Conservation (phyloP, 2,113 vertebrate species). For the Galemys pyrenaicus region DNA sequence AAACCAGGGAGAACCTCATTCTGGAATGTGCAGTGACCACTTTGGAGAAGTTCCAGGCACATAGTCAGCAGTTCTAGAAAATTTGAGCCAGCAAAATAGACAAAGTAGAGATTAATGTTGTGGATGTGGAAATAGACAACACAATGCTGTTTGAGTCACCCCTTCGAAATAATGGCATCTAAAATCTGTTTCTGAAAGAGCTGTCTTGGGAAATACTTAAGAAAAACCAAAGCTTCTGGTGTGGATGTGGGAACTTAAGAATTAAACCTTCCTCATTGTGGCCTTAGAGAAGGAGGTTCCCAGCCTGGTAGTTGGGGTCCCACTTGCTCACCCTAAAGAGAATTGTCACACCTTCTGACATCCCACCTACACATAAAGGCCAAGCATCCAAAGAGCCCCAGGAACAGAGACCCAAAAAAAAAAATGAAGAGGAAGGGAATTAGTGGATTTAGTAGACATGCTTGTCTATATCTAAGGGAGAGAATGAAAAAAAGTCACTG, state of each 20-base stretch:
- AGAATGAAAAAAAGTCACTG: too few species aligned
- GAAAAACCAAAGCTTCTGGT: not conserved
- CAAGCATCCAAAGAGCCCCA: not conserved
- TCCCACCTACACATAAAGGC: not conserved
- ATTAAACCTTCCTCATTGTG: not conserved
- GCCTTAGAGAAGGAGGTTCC: not conserved
- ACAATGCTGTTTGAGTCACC: not conserved
- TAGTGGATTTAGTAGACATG: not conserved
- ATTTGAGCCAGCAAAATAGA: not conserved
- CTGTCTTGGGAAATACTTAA: not conserved
- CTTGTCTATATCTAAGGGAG: not conserved
- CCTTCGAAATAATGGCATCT: not conserved
- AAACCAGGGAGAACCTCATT: not conserved
- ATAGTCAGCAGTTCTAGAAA: not conserved
- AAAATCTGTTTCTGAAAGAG: not conserved
- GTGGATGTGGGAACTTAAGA: not conserved
- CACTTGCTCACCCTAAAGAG: not conserved
- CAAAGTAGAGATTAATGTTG: not conserved
- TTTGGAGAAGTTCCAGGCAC: not conserved
- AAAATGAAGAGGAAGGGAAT: not conserved
- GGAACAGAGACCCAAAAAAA: conserved; percentile 17
- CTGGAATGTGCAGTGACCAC: not conserved
- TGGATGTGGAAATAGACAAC: not conserved
- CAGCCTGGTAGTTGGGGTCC: not conserved
- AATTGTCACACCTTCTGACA: not conserved